Base-by-base conservation (phyloP, 2,797 vertebrate genomes). In the Urosaurus nigricauda region DNA sequence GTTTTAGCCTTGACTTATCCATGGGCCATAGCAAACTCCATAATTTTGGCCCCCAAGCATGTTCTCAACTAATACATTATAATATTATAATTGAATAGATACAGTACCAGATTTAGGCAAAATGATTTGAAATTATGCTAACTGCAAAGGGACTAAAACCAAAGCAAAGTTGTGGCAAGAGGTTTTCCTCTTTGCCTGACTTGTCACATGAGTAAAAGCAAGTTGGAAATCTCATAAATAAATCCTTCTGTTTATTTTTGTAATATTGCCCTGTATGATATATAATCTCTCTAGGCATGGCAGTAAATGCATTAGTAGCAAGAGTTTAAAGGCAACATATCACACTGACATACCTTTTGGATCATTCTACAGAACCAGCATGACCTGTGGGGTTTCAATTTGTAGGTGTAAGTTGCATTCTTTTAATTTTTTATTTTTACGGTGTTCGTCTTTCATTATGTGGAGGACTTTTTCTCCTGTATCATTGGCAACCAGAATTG, bases 401-500 rank as follows among this genome's bases (percentile, higher is more conserved):
- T 85, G 58, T 68, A 90, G 58, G 35, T 84, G 35, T 58, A 90
- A 80, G 70, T 43, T 4, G 9, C 11, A 58, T 80, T 87, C 16
- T 80, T 56, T 74, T 58, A 14, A 2, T 58, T 58, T 58, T 16
- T 16, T 58, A 16, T 58, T 60, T 68, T 43, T 51, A 75, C 17
- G 14, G 68, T 85, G 68, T 74, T 88, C 80, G 47, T 53, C 58
- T 88, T 85, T 87, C 56, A 47, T 90, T 90, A 81, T 47, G 29
- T 63, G 40, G 35, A 70, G 43, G 70, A 63, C 56, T 87, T 68
- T 29, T 40, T 35, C 43, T 77, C 60, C 43, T 75, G 60, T 90
- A 88, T 90, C 89, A 81, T 75, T 56, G 73, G 47, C 82, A 81
- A 85, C 51, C 82, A 90, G 70, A 53, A 90, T 68, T 90, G 86